Conservation (phyloP, 2,888 invertebrate genomes). For the Acanthosepion lycidas region DNA sequence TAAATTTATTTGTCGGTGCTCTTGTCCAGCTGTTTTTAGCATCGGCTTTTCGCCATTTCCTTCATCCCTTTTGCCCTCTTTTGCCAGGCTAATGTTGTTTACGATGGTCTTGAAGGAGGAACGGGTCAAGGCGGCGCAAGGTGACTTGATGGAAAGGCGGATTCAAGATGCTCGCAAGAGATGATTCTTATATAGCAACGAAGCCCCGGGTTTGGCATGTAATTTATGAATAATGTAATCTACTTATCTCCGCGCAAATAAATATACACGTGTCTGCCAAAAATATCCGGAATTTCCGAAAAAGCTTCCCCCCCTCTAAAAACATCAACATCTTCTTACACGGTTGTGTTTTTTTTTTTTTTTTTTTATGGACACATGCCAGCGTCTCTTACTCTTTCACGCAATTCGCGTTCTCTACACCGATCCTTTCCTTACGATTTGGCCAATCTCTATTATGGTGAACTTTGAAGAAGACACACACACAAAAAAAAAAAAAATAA, state of each 20-base stretch:
- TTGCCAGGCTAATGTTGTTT: background rate
- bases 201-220: background rate
- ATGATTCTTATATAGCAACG: background rate
- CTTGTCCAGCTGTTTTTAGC: background rate
- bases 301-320: background rate
- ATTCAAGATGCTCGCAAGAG: background rate
- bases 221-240: constrained; percentile 7
- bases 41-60: background rate
- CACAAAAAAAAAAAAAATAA: too few species aligned
- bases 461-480: too few species aligned
- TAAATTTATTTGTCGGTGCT: background rate
- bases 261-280: constrained; percentile 33
- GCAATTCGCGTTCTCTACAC: too few species aligned
- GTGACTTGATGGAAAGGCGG: background rate
- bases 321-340: background rate
- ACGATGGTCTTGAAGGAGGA: too few species aligned
- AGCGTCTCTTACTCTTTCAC: too few species aligned
- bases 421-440: background rate
- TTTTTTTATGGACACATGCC: background rate
- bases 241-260: background rate
- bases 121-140: background rate
- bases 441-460: background rate
- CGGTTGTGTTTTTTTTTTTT: too few species aligned
- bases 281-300: background rate
- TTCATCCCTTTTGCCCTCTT: background rate